Conservation (phyloP, 2,113 vertebrate genomes). For the Cyphomyrus discorhynchus region DNA sequence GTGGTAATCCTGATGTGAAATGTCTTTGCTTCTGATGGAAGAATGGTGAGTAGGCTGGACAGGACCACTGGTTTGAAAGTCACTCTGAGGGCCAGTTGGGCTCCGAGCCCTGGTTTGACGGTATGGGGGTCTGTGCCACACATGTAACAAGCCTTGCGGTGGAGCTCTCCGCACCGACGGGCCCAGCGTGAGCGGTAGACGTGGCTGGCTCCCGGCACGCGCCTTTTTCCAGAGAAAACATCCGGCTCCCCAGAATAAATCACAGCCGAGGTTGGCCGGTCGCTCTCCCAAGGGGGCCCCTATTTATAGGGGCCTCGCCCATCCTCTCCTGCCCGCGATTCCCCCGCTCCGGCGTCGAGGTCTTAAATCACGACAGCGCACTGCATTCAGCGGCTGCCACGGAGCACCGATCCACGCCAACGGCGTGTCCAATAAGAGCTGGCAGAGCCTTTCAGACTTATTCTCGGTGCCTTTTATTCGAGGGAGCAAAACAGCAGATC, state of each 20-base stretch:
- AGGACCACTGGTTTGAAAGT: not conserved
- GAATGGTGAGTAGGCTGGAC: not conserved
- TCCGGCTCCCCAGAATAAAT: constrained; percentile 13
- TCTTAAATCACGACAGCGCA: not conserved
- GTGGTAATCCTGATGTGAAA: not conserved
- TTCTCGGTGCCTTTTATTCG: not conserved
- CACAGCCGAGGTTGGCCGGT: not conserved
- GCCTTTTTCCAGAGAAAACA: not conserved
- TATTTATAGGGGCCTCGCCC: constrained; percentile 18
- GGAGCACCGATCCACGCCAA: not conserved
- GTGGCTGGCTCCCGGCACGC: not conserved
- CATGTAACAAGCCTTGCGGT: not conserved
- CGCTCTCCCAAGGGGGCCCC: not conserved
- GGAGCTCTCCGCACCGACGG: not conserved
- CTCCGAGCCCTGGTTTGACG: not conserved
- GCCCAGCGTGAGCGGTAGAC: not conserved
- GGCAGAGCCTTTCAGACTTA: not conserved
- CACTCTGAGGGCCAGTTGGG: not conserved
- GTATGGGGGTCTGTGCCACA: not conserved
- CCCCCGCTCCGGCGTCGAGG: not conserved
- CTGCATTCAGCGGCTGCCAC: not conserved
- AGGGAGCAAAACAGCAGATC: not conserved
- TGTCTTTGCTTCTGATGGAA: not conserved
- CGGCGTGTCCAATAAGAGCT: not conserved
- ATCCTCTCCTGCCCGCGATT: not conserved